Evolutionary conservation across 2,888 invertebrate species (phyloP), one percentile per base, ranked within the genome.

Genomic region (Plebejus anna): DNA sequence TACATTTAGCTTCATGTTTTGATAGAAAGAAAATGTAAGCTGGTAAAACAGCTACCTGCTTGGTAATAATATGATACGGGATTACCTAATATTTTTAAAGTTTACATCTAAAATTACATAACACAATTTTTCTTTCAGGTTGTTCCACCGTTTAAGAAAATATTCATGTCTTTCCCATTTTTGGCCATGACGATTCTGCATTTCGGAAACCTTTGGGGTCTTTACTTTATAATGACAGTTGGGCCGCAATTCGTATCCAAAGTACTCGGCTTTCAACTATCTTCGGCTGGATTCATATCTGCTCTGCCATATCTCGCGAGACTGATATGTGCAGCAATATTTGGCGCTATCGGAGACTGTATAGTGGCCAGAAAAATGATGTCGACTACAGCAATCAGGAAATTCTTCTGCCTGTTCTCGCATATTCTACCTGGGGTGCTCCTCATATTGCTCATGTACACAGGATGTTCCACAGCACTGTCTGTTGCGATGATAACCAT

Each of bases 211-310:
- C 89, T 96, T 78, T 97, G 97, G 95, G 96, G 97, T 1, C 86
- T 97, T 47, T 96, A 96, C 87, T 96, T 97, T 84, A 94, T 97
- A 75, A 95, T 97, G 89, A 97, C 96, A 0, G 96, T 96, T 59
- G 96, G 97, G 71, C 97, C 97, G 6, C 96, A 96, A 81, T 97
- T 96, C 84, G 94, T 97, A 83, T 96, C 96, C 70, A 96, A 96
- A 81, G 95, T 96, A 0, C 88, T 97, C 71, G 96, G 96, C 6
- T 97, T 97, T 83, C 95, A 96, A 82, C 84, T 97, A 28, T 94
- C 96, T 0, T 95, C 96, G 55, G 96, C 97, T 11, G 97, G 97
- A 22, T 89, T 96, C 1, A 90, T 96, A 71, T 96, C 97, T 1
- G 95, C 96, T 1, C 84, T 96, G 75, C 97, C 97, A 0, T 96